Conservation (phyloP, 2,797 vertebrate genomes). For the Centropyge bicolor region DNA sequence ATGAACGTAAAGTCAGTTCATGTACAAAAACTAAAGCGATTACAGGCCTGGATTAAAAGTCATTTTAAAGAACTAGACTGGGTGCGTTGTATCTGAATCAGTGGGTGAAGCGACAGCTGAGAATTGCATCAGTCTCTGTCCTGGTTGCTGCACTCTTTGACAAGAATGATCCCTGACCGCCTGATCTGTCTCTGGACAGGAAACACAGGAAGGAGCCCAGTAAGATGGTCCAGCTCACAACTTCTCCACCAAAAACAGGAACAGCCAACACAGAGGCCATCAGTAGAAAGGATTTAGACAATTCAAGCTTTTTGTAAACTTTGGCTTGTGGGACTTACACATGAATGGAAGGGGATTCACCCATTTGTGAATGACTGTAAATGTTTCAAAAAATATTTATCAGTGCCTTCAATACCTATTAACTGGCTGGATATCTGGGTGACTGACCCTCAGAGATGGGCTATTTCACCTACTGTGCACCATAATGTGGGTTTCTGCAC, state of each 20-base stretch:
- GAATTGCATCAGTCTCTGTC: conserved; percentile 68
- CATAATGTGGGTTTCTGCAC: neutral
- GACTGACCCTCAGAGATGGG: neutral
- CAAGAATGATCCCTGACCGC: conserved; percentile 78
- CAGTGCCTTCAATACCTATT: neutral
- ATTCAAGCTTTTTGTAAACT: conserved; percentile 15
- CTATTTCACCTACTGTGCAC: neutral
- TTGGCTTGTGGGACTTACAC: conserved; percentile 23
- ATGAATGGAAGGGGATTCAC: conserved; percentile 19
- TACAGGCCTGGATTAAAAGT: conserved; percentile 12
- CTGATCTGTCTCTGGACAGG: conserved; percentile 87
- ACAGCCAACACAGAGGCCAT: conserved; percentile 49
- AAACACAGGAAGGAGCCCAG: conserved; percentile 92
- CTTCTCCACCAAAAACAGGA: conserved; percentile 93
- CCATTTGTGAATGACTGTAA: neutral
- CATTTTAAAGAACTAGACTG: neutral
- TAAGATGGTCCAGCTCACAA: conserved; percentile 87
- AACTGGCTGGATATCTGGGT: neutral
- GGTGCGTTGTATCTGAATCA: conserved; percentile 7
- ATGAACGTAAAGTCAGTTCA: neutral
- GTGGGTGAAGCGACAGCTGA: conserved; percentile 42
- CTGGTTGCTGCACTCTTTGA: conserved; percentile 64
- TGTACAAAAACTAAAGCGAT: neutral
- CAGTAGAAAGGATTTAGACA: conserved; percentile 32
- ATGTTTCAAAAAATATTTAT: neutral